Evolutionary conservation across 2,888 invertebrate species (phyloP).

Genomic region (Clunio marinus): DNA sequence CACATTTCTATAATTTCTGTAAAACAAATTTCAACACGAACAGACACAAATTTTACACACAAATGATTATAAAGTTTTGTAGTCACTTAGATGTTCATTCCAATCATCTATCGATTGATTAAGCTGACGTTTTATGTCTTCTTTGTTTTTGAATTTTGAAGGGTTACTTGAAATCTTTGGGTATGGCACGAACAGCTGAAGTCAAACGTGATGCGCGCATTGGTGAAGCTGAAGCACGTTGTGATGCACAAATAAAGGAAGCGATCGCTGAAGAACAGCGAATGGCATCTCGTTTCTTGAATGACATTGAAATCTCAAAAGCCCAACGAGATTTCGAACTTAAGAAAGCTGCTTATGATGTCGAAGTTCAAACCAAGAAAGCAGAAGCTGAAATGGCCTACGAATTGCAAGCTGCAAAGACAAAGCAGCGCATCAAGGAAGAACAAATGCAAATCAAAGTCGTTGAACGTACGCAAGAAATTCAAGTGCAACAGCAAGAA

Average conservation of each 20-base stretch:
- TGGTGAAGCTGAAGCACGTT: conserved; percentile 92
- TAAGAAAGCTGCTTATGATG: conserved; percentile 95
- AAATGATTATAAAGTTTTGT: too few relatives aligned
- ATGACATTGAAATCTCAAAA: conserved; percentile 96
- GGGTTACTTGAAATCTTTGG: conserved; percentile 83
- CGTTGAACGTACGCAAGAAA: conserved; percentile 87
- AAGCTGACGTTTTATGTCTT: too few relatives aligned
- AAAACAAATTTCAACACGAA: too few relatives aligned
- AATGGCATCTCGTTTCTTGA: conserved; percentile 88
- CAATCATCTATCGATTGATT: too few relatives aligned
- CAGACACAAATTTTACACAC: too few relatives aligned
- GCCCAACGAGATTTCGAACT: conserved; percentile 94
- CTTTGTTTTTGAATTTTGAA: too few relatives aligned
- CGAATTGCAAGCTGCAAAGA: conserved; percentile 90
- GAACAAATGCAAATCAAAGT: conserved; percentile 96
- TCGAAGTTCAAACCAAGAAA: conserved; percentile 84
- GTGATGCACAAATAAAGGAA: conserved; percentile 81
- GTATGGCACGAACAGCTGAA: conserved; percentile 91
- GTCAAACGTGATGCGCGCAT: conserved; percentile 94
- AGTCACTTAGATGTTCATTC: neutral
- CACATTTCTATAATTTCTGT: too few relatives aligned
- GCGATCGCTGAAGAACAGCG: conserved; percentile 95
- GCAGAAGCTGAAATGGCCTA: conserved; percentile 93
- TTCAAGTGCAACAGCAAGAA: conserved; percentile 94
- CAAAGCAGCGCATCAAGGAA: conserved; percentile 91